Percentiles rank a stretch among this genome's conserved stretches.
phyloP scores from a whole-genome alignment of 2,113 vertebrate species.

The Rhabdornis inornatus region DNA sequence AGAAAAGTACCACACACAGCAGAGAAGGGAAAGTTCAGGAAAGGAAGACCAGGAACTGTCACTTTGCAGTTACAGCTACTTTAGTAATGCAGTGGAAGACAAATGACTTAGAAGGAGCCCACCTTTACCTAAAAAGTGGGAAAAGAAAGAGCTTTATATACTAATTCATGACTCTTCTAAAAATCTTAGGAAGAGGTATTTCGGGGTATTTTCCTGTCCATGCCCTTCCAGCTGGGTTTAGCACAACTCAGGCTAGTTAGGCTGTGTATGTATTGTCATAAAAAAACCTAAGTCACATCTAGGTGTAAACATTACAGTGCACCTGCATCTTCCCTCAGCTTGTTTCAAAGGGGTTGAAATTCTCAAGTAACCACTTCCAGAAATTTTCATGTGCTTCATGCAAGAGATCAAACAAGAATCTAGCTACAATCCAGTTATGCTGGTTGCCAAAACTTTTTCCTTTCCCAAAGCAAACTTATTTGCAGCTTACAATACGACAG shows the following conservation, averaged over 20 bases:
- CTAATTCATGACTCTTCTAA: not conserved
- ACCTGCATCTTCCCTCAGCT: not conserved
- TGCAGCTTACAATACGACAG: not conserved
- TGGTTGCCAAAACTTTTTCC: not conserved
- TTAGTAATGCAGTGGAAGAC: not conserved
- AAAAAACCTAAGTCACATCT: not conserved
- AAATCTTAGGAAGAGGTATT: not conserved
- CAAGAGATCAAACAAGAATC: not conserved
- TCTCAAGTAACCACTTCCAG: not conserved
- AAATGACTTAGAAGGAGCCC: not conserved
- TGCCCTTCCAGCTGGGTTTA: not conserved
- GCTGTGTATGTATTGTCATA: not conserved
- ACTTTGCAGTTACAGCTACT: not conserved
- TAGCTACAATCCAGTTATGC: not conserved
- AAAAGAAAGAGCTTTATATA: not conserved
- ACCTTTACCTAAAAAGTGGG: not conserved
- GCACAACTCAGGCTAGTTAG: not conserved
- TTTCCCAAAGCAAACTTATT: not conserved
- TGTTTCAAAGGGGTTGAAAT: not conserved
- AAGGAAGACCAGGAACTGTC: not conserved
- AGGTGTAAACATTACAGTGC: not conserved
- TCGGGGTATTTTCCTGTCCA: not conserved
- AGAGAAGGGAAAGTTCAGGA: not conserved
- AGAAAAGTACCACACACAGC: not conserved
- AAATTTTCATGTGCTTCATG: not conserved